Conservation (phyloP, 2,797 vertebrate genomes). For the Limnodromus scolopaceus region DNA sequence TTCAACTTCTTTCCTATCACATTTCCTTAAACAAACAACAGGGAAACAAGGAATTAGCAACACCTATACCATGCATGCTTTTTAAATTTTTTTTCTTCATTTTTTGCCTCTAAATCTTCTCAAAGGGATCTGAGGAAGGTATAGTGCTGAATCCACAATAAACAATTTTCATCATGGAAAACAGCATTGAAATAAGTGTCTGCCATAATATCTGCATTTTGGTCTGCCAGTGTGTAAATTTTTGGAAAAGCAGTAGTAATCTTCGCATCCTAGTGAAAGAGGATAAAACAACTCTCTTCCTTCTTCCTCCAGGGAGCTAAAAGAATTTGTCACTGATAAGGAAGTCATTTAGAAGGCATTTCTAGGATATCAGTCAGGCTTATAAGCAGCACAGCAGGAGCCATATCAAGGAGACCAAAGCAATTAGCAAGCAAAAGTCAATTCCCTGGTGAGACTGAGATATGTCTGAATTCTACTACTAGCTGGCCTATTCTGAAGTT, state of each 20-base stretch:
- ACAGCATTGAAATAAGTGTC: accelerated
- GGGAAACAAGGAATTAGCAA: not conserved
- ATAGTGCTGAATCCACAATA: not conserved
- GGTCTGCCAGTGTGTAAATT: not conserved
- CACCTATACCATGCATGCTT: not conserved
- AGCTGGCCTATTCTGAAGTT: not conserved
- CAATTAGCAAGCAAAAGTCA: slow-evolving; percentile 62
- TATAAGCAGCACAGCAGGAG: slow-evolving; percentile 59
- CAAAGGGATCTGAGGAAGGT: not conserved
- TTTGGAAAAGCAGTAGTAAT: not conserved
- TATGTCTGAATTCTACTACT: slow-evolving; percentile 20
- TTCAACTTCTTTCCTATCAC: not conserved
- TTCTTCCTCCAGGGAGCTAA: slow-evolving; percentile 47
- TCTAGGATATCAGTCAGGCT: slow-evolving; percentile 67
- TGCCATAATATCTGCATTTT: not conserved
- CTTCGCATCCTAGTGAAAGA: not conserved
- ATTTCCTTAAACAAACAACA: not conserved
- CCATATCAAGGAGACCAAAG: slow-evolving; percentile 64
- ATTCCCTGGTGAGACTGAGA: slow-evolving; percentile 29
- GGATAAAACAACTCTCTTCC: slow-evolving; percentile 38
- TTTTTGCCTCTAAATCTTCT: not conserved
- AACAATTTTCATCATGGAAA: not conserved
- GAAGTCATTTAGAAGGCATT: slow-evolving; percentile 70
- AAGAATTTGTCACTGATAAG: slow-evolving; percentile 66
- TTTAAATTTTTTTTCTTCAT: not conserved